Percentiles rank a stretch among this genome's conserved stretches.
phyloP scores from a whole-genome alignment of 2,888 invertebrate genomes.

The Branchinecta sandiegonensis region DNA sequence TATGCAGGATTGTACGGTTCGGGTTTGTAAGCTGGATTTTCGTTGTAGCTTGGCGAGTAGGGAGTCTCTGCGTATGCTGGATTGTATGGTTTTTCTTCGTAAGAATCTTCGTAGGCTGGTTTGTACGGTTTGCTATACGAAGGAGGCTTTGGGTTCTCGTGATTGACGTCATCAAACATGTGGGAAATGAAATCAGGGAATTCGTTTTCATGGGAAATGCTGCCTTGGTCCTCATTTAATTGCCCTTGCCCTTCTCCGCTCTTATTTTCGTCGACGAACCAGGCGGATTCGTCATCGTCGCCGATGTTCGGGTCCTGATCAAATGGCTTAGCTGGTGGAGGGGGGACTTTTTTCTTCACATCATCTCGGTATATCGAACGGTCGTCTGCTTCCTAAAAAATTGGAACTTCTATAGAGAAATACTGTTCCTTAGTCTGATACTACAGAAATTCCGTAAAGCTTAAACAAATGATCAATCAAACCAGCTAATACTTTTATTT shows the following conservation, averaged over 20 bases:
- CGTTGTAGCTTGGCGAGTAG: conserved; percentile 1
- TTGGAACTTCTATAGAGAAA: not conserved
- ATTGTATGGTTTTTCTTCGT: conserved; percentile 3
- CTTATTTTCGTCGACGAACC: conserved; percentile 7
- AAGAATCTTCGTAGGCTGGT: conserved; percentile 5
- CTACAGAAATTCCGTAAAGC: too few species aligned
- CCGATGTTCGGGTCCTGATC: conserved; percentile 1
- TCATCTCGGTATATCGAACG: conserved; percentile 6
- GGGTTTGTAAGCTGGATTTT: conserved; percentile 1
- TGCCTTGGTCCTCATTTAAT: not conserved
- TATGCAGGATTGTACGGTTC: not conserved
- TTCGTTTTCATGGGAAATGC: not conserved
- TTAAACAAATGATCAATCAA: too few species aligned
- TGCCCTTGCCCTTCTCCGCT: not conserved
- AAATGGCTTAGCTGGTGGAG: not conserved
- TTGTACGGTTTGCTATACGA: not conserved
- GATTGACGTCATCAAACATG: not conserved
- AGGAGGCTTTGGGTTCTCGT: not conserved
- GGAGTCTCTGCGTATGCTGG: not conserved
- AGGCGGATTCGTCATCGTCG: not conserved
- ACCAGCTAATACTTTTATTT: too few species aligned
- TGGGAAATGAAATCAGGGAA: not conserved
- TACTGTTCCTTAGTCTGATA: not conserved
- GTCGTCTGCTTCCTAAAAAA: not conserved
- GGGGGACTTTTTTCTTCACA: not conserved